Percentiles rank a stretch among this genome's conserved stretches.
phyloP scores from a whole-genome alignment of 2,113 vertebrate species.

The Bungarus multicinctus region DNA sequence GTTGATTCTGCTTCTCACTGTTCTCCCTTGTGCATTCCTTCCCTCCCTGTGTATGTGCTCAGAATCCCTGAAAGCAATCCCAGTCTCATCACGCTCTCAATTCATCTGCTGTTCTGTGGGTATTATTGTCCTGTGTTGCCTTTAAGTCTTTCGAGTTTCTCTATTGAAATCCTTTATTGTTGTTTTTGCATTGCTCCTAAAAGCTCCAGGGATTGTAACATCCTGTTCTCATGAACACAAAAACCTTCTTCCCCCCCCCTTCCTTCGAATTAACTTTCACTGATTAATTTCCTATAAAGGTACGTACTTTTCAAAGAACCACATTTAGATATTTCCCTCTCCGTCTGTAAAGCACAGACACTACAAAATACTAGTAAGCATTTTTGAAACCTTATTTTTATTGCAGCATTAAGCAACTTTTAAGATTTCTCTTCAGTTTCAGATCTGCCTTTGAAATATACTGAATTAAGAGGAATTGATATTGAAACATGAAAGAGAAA shows the following conservation, averaged over 20 bases:
- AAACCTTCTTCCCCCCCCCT: background rate
- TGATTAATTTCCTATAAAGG: conserved; percentile 61
- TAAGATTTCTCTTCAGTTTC: background rate
- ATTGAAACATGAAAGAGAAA: background rate
- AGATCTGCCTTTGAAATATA: background rate
- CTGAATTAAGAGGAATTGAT: background rate
- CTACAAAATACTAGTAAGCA: background rate
- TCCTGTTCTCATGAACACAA: conserved; percentile 36
- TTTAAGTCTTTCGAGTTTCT: conserved; percentile 9
- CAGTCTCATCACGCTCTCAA: conserved; percentile 24
- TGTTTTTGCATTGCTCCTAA: conserved; percentile 50
- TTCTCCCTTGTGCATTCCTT: background rate
- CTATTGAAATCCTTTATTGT: conserved; percentile 32
- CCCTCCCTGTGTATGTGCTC: background rate
- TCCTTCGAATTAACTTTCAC: conserved; percentile 52
- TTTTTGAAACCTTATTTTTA: background rate
- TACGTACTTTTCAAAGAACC: conserved; percentile 60
- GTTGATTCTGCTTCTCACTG: background rate
- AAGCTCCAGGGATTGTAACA: conserved; percentile 53
- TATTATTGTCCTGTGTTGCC: conserved; percentile 18
- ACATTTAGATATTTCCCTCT: conserved; percentile 40
- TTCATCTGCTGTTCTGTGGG: conserved; percentile 38
- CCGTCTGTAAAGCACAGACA: conserved; percentile 34
- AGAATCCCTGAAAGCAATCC: conserved; percentile 26
- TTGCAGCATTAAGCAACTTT: background rate